Conservation (phyloP, 2,797 vertebrate genomes). For the Tadarida brasiliensis region DNA sequence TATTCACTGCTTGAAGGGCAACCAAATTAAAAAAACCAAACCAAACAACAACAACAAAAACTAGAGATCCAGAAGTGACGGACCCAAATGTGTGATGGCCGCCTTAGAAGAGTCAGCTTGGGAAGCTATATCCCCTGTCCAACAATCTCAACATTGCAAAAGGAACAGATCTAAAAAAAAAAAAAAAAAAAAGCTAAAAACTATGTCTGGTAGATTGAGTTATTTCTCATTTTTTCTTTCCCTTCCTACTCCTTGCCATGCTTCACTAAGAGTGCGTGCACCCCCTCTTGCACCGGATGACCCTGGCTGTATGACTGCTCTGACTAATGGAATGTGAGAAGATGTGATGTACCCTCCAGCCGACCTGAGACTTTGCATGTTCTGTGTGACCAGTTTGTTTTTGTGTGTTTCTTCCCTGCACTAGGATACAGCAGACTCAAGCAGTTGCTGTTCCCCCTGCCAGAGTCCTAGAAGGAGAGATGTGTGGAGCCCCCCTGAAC, state of each 20-base stretch:
- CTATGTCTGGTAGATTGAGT: neutral
- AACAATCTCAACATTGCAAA: neutral
- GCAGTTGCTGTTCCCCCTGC: neutral
- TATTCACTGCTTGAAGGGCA: neutral
- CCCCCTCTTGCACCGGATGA: neutral
- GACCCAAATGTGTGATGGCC: neutral
- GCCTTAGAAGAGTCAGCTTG: neutral
- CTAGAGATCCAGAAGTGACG: neutral
- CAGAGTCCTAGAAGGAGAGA: neutral
- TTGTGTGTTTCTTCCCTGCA: neutral
- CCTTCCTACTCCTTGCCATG: neutral
- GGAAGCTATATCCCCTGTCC: neutral
- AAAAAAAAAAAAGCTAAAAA: neutral
- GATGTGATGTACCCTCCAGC: neutral
- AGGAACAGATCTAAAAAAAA: neutral
- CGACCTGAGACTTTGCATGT: neutral
- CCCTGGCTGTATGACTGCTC: neutral
- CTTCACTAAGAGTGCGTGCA: neutral
- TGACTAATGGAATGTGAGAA: neutral
- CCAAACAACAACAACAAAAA: neutral
- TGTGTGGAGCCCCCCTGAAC: rapidly evolving
- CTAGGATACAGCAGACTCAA: neutral
- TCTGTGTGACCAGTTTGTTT: neutral
- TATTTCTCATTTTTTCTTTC: constrained; percentile 1
- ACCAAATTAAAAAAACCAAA: neutral